Conservation (phyloP, 2,113 vertebrate species). For the Todiramphus chloris region DNA sequence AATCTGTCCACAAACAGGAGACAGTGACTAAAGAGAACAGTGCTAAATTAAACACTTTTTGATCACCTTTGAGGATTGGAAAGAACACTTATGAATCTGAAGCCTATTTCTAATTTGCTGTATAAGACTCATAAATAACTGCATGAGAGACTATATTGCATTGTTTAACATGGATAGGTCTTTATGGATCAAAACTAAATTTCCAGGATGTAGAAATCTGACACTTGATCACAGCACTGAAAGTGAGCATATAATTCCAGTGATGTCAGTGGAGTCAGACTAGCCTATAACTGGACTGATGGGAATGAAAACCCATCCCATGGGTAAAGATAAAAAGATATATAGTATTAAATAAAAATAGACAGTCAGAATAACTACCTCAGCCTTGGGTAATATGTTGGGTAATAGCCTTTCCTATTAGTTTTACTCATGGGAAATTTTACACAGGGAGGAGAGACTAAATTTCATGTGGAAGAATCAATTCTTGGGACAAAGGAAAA, state of each 20-base stretch:
- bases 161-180: neutral
- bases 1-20: neutral
- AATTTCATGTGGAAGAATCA: constrained; percentile 40
- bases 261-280: neutral
- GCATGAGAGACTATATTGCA: neutral
- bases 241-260: neutral
- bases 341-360: constrained; percentile 53
- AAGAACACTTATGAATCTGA: neutral
- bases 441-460: neutral
- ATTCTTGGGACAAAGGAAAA: constrained; percentile 25
- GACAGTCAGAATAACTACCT: constrained; percentile 12
- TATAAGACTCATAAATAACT: neutral
- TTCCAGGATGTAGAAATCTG: neutral
- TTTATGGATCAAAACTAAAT: neutral
- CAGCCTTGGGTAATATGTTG: neutral
- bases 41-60: neutral
- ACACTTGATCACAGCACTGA: neutral
- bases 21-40: neutral
- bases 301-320: constrained; percentile 6
- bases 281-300: neutral
- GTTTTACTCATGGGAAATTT: constrained; percentile 43
- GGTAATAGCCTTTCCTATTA: constrained; percentile 24
- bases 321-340: constrained; percentile 15
- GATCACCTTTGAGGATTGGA: neutral
- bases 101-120: neutral